A percentile compares a stretch with the other conserved stretches of the same genome.
Conservation (phyloP, 2,797 vertebrate genomes). For the Lerista edwardsae region DNA sequence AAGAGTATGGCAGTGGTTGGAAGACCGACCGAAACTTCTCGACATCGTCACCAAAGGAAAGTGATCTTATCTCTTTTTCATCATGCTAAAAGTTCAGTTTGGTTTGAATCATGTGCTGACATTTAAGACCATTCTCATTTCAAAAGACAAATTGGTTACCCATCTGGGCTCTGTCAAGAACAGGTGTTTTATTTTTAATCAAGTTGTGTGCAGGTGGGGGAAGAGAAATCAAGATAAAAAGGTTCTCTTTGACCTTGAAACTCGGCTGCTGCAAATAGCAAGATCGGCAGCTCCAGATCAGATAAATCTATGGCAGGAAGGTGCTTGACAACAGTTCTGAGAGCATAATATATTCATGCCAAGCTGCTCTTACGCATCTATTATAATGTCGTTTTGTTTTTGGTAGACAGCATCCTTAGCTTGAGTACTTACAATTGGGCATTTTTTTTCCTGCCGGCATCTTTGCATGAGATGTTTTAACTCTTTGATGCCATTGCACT, state of each 20-base stretch:
- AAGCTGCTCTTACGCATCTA: conserved; percentile 13
- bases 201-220: neutral
- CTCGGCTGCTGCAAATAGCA: neutral
- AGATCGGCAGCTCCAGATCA: neutral
- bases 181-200: conserved; percentile 47
- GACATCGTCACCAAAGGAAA: neutral
- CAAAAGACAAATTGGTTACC: conserved; percentile 39
- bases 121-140: conserved; percentile 44
- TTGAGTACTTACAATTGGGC: neutral
- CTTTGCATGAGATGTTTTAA: neutral
- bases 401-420: neutral
- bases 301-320: conserved; percentile 26
- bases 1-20: neutral
- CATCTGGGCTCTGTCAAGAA: conserved; percentile 37
- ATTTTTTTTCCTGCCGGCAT: neutral
- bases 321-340: conserved; percentile 13
- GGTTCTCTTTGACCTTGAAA: conserved; percentile 15
- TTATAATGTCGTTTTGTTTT: conserved; percentile 1
- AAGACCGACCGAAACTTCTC: neutral
- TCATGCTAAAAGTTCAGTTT: conserved; percentile 37
- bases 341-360: neutral
- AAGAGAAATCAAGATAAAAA: neutral
- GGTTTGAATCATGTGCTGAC: conserved; percentile 39
- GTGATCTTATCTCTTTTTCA: conserved; percentile 13
- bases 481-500: neutral